Percentiles rank a stretch among this genome's conserved stretches.
These are phyloP conservation scores for Hydropotes inermis DNA, from an alignment of 2,113 vertebrate species.

Conservation along the genomic window DNA sequence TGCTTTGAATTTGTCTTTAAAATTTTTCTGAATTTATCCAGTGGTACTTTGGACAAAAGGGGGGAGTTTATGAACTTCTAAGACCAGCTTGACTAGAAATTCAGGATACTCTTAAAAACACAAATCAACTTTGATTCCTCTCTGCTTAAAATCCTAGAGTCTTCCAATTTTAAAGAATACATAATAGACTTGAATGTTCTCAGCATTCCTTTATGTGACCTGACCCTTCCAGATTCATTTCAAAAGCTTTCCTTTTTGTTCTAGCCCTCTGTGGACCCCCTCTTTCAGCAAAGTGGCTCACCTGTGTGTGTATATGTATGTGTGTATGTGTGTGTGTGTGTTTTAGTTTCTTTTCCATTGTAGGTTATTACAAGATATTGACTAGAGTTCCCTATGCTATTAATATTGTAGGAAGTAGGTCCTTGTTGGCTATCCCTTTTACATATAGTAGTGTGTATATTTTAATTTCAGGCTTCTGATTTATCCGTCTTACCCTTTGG, in stretches of 20 bases:
- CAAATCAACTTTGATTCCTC: not conserved
- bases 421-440: not conserved
- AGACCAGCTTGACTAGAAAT: not conserved
- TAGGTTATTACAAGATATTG: not conserved
- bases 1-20: not conserved
- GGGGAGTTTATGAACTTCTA: not conserved
- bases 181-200: not conserved
- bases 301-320: not conserved
- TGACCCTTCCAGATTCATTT: not conserved
- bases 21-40: not conserved
- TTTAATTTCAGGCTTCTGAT: not conserved
- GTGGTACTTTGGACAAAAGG: not conserved
- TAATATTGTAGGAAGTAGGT: not conserved
- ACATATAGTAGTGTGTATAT: not conserved
- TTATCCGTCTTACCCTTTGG: not conserved
- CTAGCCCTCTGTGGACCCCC: not conserved
- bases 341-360: not conserved
- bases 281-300: not conserved
- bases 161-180: not conserved
- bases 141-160: constrained; percentile 14
- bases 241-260: not conserved
- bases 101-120: not conserved
- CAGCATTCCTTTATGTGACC: not conserved
- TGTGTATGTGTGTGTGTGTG: not conserved
- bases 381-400: not conserved